Evolutionary conservation across 2,113 vertebrate genomes (phyloP).

Genomic region (Hemibagrus wyckioides): DNA sequence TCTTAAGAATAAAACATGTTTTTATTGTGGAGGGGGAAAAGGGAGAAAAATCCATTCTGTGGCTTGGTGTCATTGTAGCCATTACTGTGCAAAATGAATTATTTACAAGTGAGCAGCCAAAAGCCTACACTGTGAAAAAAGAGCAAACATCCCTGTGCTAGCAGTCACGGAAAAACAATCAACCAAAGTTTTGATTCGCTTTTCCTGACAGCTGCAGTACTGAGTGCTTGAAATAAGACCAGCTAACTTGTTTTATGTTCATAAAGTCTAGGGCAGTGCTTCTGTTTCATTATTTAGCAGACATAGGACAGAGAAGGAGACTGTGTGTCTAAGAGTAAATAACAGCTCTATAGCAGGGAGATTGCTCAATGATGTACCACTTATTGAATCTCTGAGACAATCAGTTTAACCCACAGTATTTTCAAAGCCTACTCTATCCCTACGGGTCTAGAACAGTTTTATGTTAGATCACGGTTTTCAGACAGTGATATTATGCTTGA

Average conservation of each 20-base stretch:
- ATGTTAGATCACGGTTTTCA: slow-evolving; percentile 39
- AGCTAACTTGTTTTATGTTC: slow-evolving; percentile 58
- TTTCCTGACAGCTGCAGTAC: slow-evolving; percentile 56
- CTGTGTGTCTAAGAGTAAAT: slow-evolving; percentile 49
- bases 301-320: slow-evolving; percentile 37
- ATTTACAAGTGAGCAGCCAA: slow-evolving; percentile 55
- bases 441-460: slow-evolving; percentile 33
- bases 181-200: slow-evolving; percentile 52
- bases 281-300: slow-evolving; percentile 52
- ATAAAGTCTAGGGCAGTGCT: slow-evolving; percentile 52
- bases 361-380: slow-evolving; percentile 54
- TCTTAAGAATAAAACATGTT: slow-evolving; percentile 38
- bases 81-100: slow-evolving; percentile 57
- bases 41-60: slow-evolving; percentile 25
- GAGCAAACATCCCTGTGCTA: slow-evolving; percentile 26
- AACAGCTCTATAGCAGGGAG: slow-evolving; percentile 46
- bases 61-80: slow-evolving; percentile 47
- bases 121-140: slow-evolving; percentile 36
- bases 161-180: slow-evolving; percentile 45
- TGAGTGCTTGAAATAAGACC: slow-evolving; percentile 41
- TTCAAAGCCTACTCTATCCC: slow-evolving; percentile 19
- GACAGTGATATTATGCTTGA: slow-evolving; percentile 39
- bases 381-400: slow-evolving; percentile 56
- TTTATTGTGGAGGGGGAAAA: neutral
- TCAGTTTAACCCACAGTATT: slow-evolving; percentile 49